Percentiles rank a stretch among this genome's conserved stretches.
phyloP scores from a whole-genome alignment of 1,140 invertebrate species.

The Ceratina australensis region DNA sequence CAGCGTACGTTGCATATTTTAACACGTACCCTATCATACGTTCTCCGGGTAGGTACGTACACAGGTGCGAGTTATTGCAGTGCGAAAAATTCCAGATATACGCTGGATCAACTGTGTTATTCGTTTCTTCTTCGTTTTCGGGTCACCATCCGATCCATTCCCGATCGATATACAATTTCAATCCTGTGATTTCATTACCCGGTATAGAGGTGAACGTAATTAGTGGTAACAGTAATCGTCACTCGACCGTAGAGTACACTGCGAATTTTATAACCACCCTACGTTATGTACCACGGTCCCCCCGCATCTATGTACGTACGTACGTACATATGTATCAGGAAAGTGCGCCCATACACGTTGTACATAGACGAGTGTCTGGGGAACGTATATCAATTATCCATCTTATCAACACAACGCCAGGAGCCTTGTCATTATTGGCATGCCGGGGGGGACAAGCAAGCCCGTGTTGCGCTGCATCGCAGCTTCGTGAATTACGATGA shows the following conservation, averaged over 20 bases:
- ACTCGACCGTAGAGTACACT: slow-evolving; percentile 13
- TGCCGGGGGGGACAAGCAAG: slow-evolving; percentile 23
- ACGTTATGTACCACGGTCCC: neutral
- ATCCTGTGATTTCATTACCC: slow-evolving; percentile 46
- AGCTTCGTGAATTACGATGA: slow-evolving; percentile 24
- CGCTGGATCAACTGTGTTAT: neutral
- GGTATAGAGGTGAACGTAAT: slow-evolving; percentile 53
- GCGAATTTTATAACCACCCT: slow-evolving; percentile 41
- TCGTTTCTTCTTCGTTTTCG: neutral
- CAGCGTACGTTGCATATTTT: neutral
- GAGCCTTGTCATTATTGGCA: slow-evolving; percentile 29
- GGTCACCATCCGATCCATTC: neutral
- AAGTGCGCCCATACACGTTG: neutral
- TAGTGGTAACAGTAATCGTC: slow-evolving; percentile 56
- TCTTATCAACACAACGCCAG: slow-evolving; percentile 19
- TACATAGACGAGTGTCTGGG: neutral
- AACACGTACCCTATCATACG: neutral
- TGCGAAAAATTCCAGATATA: neutral
- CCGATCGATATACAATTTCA: slow-evolving; percentile 63
- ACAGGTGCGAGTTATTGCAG: neutral
- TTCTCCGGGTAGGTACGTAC: neutral
- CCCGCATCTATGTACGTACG: too few relatives aligned
- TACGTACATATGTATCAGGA: neutral
- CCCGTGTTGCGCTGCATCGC: neutral
- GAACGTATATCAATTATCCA: slow-evolving; percentile 34